Evolutionary conservation across 2,113 vertebrate species (phyloP).

Genomic region (Tympanuchus pallidicinctus): DNA sequence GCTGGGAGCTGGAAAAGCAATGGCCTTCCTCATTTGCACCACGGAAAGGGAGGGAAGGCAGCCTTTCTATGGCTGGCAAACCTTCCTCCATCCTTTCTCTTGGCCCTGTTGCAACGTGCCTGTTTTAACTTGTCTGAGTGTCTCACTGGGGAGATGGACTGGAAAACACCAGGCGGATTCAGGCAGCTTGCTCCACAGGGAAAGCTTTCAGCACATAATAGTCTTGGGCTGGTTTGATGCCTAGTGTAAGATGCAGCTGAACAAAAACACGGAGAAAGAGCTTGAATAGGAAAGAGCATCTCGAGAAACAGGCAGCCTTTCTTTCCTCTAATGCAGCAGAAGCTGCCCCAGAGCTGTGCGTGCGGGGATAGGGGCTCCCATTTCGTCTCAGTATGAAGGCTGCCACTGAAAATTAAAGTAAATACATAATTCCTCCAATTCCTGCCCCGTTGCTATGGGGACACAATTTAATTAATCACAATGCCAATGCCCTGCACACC

Average conservation of each 20-base stretch:
- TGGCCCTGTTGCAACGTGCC: conserved; percentile 22
- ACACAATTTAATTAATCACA: conserved; percentile 56
- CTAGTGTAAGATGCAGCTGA: conserved; percentile 59
- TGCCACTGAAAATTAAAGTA: conserved; percentile 62
- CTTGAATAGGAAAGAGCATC: conserved; percentile 57
- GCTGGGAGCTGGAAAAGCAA: background rate
- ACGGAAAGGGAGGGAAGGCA: background rate
- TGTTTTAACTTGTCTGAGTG: conserved; percentile 65
- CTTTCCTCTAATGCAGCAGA: background rate
- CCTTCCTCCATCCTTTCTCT: background rate
- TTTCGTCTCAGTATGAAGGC: conserved; percentile 59
- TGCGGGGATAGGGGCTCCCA: background rate
- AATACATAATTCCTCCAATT: conserved; percentile 64
- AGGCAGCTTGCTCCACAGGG: conserved; percentile 53
- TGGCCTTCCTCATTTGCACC: background rate
- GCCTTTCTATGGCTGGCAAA: background rate
- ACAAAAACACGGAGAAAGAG: conserved; percentile 53
- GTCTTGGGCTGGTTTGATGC: conserved; percentile 45
- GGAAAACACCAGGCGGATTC: conserved; percentile 68
- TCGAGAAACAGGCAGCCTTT: conserved; percentile 62
- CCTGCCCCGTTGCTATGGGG: conserved; percentile 38
- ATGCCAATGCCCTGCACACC: background rate
- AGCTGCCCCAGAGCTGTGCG: conserved; percentile 46
- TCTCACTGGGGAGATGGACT: conserved; percentile 58
- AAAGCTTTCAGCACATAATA: conserved; percentile 59